Percentiles rank a stretch among this genome's conserved stretches.
These are phyloP conservation scores for Drosophila nr. perissopoda DNA, from an alignment of 2,888 invertebrate genomes.

Conservation along the genomic window DNA sequence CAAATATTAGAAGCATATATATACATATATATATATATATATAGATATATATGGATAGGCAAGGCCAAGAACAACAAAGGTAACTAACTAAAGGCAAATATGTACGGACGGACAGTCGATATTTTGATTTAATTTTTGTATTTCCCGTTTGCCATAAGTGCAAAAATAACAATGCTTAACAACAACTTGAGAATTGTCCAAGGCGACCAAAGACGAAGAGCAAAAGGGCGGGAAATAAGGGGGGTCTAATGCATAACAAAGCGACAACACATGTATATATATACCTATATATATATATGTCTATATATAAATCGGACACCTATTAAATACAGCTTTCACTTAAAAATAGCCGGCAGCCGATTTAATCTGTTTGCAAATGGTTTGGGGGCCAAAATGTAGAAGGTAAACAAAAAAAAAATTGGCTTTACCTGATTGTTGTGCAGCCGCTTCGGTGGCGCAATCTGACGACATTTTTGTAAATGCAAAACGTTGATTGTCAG, in stretches of 20 bases:
- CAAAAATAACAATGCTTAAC: conserved; percentile 33
- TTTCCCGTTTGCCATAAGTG: conserved; percentile 11
- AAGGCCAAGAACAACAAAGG: conserved; percentile 36
- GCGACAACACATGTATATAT: not conserved
- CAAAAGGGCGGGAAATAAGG: too few species aligned
- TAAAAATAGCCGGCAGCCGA: conserved; percentile 31
- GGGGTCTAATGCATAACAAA: conserved; percentile 4
- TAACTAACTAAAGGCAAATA: conserved; percentile 10
- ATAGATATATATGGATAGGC: conserved; percentile 32
- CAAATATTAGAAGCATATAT: conserved; percentile 51
- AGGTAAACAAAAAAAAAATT: conserved; percentile 40
- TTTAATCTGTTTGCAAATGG: conserved; percentile 2
- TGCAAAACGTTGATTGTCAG: conserved; percentile 47
- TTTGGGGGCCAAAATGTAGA: conserved; percentile 1
- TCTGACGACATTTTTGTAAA: conserved; percentile 65
- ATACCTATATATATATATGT: not conserved
- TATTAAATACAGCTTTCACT: conserved; percentile 17
- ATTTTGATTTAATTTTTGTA: conserved; percentile 40
- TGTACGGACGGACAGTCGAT: conserved; percentile 36
- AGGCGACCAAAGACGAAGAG: conserved; percentile 11
- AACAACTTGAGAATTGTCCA: conserved; percentile 26
- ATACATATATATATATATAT: conserved; percentile 19
- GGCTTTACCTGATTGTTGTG: conserved; percentile 43
- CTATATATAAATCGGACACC: not conserved
- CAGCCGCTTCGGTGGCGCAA: conserved; percentile 50